Evolutionary conservation across 2,113 vertebrate genomes (phyloP).

Genomic region (Smithornis capensis): DNA sequence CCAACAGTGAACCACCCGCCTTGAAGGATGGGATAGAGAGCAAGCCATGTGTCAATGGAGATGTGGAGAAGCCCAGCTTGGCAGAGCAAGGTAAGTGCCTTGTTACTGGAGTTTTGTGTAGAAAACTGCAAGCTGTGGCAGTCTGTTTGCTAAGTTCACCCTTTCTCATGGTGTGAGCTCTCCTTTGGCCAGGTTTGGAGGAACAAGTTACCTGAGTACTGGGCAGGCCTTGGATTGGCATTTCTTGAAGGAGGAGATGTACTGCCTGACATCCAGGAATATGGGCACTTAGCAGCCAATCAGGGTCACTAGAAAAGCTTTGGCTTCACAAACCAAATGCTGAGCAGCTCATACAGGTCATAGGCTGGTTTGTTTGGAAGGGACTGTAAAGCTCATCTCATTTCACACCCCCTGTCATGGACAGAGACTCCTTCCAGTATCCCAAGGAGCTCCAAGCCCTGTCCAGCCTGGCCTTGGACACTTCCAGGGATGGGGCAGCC

Average conservation of each 20-base stretch:
- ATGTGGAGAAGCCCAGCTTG: constrained; percentile 69
- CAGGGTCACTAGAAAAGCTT: not conserved
- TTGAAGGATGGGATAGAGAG: not conserved
- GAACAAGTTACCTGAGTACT: not conserved
- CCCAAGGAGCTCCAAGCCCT: not conserved
- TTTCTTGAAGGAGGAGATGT: not conserved
- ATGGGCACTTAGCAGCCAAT: too few species aligned
- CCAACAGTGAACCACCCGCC: constrained; percentile 1
- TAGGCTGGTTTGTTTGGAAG: not conserved
- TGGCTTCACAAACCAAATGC: not conserved
- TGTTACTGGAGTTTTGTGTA: not conserved
- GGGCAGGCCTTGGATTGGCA: not conserved
- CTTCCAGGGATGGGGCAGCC: not conserved
- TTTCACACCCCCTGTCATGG: not conserved
- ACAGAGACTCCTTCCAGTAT: not conserved
- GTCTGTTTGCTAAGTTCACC: not conserved
- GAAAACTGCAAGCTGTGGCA: not conserved
- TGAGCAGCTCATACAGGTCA: not conserved
- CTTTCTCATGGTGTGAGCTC: not conserved
- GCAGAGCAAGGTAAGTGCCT: constrained; percentile 79
- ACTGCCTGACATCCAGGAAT: not conserved
- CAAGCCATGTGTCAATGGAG: constrained; percentile 74
- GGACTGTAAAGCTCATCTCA: not conserved
- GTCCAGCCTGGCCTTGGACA: not conserved
- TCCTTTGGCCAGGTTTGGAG: not conserved